phyloP scores from a whole-genome alignment of 37 sponge, comb jelly and placozoan genomes.

The Chondrilla cf. caribensis region DNA sequence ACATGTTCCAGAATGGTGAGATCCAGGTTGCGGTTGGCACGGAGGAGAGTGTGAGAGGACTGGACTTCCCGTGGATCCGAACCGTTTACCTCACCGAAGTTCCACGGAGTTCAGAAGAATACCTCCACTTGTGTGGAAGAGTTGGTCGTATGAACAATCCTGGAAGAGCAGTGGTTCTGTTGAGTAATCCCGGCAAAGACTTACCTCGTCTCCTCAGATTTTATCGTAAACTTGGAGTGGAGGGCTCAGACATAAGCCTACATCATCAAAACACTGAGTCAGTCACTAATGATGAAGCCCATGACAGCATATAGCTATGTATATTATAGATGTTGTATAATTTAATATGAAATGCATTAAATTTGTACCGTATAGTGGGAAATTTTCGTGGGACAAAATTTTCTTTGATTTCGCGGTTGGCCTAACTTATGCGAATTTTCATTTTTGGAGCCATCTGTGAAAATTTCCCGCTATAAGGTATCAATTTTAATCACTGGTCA shows the following conservation, averaged over 20 bases:
- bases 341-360: too few relatives aligned
- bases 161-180: conserved; percentile 47
- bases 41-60: conserved; percentile 72
- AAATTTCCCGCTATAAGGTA: too few relatives aligned
- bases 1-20: conserved; percentile 38
- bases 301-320: too few relatives aligned
- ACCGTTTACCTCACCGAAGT: conserved; percentile 48
- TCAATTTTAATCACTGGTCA: too few relatives aligned
- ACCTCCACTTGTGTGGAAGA: conserved; percentile 64
- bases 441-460: too few relatives aligned
- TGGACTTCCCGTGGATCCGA: conserved; percentile 61
- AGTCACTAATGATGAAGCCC: too few relatives aligned
- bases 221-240: conserved; percentile 21
- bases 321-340: too few relatives aligned
- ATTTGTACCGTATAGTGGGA: too few relatives aligned
- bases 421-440: too few relatives aligned
- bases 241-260: not conserved
- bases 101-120: conserved; percentile 46
- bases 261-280: too few relatives aligned
- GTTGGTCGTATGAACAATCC: conserved; percentile 52
- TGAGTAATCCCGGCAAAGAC: conserved; percentile 10
- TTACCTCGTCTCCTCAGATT: not conserved
- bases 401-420: too few relatives aligned
- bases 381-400: too few relatives aligned
- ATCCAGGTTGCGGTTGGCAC: conserved; percentile 56